Evolutionary conservation across 2,797 vertebrate species (phyloP).

Genomic region (Parauchenoglanis ngamensis): DNA sequence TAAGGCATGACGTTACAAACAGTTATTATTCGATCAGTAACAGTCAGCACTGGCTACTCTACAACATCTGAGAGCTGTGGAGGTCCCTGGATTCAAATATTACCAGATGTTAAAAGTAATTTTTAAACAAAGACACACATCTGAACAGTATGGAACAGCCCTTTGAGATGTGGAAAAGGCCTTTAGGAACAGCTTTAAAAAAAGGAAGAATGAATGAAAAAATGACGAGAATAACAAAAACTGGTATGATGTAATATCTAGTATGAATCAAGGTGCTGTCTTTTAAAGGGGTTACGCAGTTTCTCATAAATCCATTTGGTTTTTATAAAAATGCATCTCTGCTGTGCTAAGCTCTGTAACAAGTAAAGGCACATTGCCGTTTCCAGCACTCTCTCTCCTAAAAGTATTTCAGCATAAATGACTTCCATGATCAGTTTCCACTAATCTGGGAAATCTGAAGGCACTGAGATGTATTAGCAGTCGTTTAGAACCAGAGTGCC

Average conservation of each 20-base stretch:
- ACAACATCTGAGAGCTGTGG: slow-evolving; percentile 2
- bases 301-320: background rate
- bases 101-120: background rate
- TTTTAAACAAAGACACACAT: slow-evolving; percentile 13
- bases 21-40: background rate
- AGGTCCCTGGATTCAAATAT: background rate
- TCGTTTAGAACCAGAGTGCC: slow-evolving; percentile 23
- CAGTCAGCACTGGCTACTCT: background rate
- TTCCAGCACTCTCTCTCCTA: background rate
- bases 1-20: slow-evolving; percentile 4
- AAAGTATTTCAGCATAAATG: slow-evolving; percentile 13
- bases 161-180: background rate
- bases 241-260: background rate
- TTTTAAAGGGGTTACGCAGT: slow-evolving; percentile 5
- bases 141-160: slow-evolving; percentile 1
- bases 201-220: background rate
- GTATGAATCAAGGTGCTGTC: background rate
- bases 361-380: slow-evolving; percentile 24
- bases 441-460: slow-evolving; percentile 25
- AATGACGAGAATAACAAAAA: background rate
- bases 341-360: background rate
- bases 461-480: slow-evolving; percentile 29
- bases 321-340: background rate
- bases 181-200: background rate
- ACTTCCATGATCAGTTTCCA: slow-evolving; percentile 22